These are phyloP conservation scores for Anagrus nilaparvatae DNA, from an alignment of 1,140 invertebrate genomes.

Conservation along the genomic window DNA sequence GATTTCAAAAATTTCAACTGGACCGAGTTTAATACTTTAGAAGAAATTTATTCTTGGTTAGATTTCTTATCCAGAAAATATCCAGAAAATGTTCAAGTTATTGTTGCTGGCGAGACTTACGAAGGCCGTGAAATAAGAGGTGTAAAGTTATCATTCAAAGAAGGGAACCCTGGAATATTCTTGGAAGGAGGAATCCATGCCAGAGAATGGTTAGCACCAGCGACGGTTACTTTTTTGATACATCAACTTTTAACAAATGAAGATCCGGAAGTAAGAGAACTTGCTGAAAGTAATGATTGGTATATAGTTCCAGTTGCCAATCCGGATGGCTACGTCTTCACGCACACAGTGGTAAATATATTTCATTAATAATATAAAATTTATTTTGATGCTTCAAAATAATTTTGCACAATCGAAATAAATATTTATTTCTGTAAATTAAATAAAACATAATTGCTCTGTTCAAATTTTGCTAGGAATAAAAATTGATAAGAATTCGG, in stretches of 20 bases:
- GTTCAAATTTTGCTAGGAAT: too few relatives aligned
- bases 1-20: conserved; percentile 28
- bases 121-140: conserved; percentile 52
- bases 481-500: not conserved
- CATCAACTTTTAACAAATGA: conserved; percentile 49
- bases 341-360: conserved; percentile 39
- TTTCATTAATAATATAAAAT: conserved; percentile 6
- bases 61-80: conserved; percentile 38
- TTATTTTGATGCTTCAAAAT: too few relatives aligned
- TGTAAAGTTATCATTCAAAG: conserved; percentile 44
- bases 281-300: conserved; percentile 55
- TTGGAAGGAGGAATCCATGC: conserved; percentile 60
- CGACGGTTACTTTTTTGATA: conserved; percentile 55
- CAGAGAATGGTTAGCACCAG: conserved; percentile 68
- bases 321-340: conserved; percentile 71
- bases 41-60: conserved; percentile 43
- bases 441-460: too few relatives aligned
- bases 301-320: conserved; percentile 59
- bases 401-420: too few relatives aligned
- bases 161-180: conserved; percentile 40
- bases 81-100: conserved; percentile 40
- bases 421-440: too few relatives aligned
- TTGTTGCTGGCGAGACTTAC: conserved; percentile 46
- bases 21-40: conserved; percentile 42
- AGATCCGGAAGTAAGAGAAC: conserved; percentile 34